Percentiles rank a stretch among this genome's conserved stretches.
Evolutionary conservation across 2,888 invertebrate genomes (phyloP).

Genomic region (Cephus pulcher): DNA sequence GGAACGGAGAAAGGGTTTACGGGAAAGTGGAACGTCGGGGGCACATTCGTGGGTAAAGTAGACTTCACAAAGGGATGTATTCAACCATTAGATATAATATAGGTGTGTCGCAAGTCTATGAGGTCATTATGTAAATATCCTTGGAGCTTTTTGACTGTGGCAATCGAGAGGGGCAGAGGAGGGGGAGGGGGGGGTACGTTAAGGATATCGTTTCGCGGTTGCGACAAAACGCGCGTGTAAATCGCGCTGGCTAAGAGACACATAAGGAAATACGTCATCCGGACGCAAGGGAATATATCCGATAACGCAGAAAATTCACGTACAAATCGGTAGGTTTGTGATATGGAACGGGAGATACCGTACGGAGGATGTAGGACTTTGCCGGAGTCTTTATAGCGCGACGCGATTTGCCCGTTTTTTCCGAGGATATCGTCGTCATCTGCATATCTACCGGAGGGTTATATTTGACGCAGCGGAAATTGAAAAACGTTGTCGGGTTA

Average conservation of each 20-base stretch:
- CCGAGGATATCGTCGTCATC: slow-evolving; percentile 20
- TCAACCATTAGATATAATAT: not conserved
- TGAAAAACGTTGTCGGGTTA: slow-evolving; percentile 45
- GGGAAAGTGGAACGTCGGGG: not conserved
- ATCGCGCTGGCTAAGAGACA: not conserved
- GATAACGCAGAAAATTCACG: not conserved
- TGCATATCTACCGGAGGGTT: slow-evolving; percentile 2
- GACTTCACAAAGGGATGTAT: not conserved
- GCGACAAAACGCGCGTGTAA: not conserved
- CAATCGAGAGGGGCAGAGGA: not conserved
- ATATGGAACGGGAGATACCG: not conserved
- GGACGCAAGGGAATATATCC: not conserved
- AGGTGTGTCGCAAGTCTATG: not conserved
- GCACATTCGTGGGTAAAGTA: not conserved
- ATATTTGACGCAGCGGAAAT: slow-evolving; percentile 41
- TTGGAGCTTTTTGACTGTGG: not conserved
- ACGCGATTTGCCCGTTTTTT: slow-evolving; percentile 16
- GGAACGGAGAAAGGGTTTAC: not conserved
- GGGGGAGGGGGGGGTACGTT: not conserved
- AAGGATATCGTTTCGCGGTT: not conserved
- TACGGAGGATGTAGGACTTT: not conserved
- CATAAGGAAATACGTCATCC: not conserved
- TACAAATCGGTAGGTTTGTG: not conserved
- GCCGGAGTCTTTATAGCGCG: slow-evolving; percentile 28
- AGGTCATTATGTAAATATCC: not conserved